Evolutionary conservation across 1,140 invertebrate genomes (phyloP), one percentile per base, ranked within the genome.

Genomic region (Trypoxylus dichotomus): DNA sequence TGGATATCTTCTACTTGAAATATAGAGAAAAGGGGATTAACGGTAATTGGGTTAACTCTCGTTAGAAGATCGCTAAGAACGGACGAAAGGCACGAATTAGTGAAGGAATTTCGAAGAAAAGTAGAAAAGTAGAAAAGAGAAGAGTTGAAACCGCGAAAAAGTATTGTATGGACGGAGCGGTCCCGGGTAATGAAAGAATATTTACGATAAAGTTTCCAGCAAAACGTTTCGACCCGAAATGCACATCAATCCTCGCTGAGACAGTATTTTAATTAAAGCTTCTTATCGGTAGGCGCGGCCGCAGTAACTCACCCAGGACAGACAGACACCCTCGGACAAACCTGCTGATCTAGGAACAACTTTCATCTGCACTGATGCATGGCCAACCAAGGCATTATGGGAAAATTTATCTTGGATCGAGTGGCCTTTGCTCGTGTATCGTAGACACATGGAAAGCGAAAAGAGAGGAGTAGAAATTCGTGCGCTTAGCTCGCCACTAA

Each of bases 211-310:
- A 63, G 58, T 63, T 63, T 63, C 58, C 58, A 63, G 58, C 58
- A 75, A 79, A 80, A 79, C 77, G 78, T 80, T 80, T 76, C 78
- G 77, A n/a, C 78, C 80, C 79, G 76, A 79, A 81, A 79, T 81
- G 79, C 80, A 81, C 84, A 85, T 85, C 84, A 85, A 85, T 85
- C 85, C 79, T 82, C 79, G 58, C 76, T 75, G 80, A 84, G 85
- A 85, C 84, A 84, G 85, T 82, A 84, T 85, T 85, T 85, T 85
- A 86, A 86, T 86, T 86, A 86, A 86, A 85, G 82, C 85, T 82
- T 83, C 83, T 86, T 86, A 86, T 86, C 85, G 85, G 84, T 85
- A 85, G 85, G 85, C 85, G 85, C 85, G 85, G 84, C 81, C 82
- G 84, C 83, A 80, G 82, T 86, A 86, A 81, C 80, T 86, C 83